Evolutionary conservation across 1,140 invertebrate species (phyloP), one percentile per base, ranked within the genome.

Genomic region (Drosophila auraria): DNA sequence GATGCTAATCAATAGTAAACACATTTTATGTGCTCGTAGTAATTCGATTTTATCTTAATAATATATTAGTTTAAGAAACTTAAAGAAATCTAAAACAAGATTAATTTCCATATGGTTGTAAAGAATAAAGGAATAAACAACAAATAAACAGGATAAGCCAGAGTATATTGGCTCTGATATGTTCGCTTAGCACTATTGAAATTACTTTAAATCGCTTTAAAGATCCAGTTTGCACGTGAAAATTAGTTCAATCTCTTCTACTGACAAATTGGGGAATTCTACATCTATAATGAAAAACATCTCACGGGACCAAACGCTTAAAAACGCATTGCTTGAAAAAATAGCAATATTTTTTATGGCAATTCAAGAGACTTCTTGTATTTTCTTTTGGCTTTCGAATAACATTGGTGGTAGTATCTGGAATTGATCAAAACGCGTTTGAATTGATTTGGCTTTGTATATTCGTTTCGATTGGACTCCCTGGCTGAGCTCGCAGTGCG

Each of bases 371-470:
- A 56, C 14, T 56, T 11, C 20, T 56, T 23, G 12, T 38, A 3
- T 23, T 56, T 56, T 56, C 33, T 23, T 38, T 38, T 56, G 20
- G 66, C 40, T 68, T 23, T 20, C 30, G 30, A 51, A 25, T 20
- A 50, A 33, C 12, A 44, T 50, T 51, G 42, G 30, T 25, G 8
- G n/a, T 45, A 8, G 27, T 78, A 62, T 60, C 64, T 74, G 42
- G 17, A 36, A 56, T 44, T 79, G 60, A 57, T 57, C 58, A 61
- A 83, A 75, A 70, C 53, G 62, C 71, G 61, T 79, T 82, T 60
- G 66, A 79, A 82, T 79, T 73, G 80, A 79, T 80, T 84, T 83
- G 78, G 30, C 77, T 76, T 76, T 80, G 72, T 77, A 42, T 75
- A 33, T 27, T 36, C 38, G 23, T 50, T 56, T 61, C 38, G 23